Evolutionary conservation across 2,113 vertebrate genomes (phyloP).

Genomic region (Saguinus imperator): DNA sequence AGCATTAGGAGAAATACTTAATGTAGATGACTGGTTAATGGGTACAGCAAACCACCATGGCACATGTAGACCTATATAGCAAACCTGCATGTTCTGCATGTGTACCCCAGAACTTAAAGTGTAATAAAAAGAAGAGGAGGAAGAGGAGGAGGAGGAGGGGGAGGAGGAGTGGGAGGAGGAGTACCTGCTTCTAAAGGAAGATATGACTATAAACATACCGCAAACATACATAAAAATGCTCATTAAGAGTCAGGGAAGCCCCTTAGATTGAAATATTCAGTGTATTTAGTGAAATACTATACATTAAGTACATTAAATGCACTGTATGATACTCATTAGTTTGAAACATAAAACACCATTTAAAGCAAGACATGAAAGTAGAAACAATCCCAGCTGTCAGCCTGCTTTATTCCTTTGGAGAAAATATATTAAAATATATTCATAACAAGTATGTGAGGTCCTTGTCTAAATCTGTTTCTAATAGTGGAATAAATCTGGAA

Average conservation of each 20-base stretch:
- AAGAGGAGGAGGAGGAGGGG: no score
- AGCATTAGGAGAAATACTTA: no score
- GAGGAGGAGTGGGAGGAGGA: conserved; percentile 10
- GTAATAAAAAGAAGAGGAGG: no score
- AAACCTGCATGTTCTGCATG: no score
- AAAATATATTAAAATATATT: conserved; percentile 76
- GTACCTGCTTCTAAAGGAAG: conserved; percentile 73
- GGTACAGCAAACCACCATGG: no score
- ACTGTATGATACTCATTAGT: conserved; percentile 78
- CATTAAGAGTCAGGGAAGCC: conserved; percentile 69
- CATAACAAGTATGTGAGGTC: conserved; percentile 60
- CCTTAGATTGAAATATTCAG: conserved; percentile 74
- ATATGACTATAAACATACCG: conserved; percentile 77
- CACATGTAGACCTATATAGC: no score
- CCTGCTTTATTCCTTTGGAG: conserved; percentile 73
- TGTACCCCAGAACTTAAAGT: no score
- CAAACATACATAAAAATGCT: conserved; percentile 76
- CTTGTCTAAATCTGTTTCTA: conserved; percentile 77
- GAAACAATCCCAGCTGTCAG: conserved; percentile 49
- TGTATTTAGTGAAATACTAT: conserved; percentile 76
- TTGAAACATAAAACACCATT: conserved; percentile 82
- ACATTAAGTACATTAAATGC: conserved; percentile 77
- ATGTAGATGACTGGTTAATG: no score
- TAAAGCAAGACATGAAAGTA: conserved; percentile 69
- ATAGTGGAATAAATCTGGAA: conserved; percentile 53